A percentile compares a stretch with the other conserved stretches of the same genome.
These are phyloP conservation scores for Muscicapa comitata DNA, from an alignment of 2,797 vertebrate species.

Conservation along the genomic window DNA sequence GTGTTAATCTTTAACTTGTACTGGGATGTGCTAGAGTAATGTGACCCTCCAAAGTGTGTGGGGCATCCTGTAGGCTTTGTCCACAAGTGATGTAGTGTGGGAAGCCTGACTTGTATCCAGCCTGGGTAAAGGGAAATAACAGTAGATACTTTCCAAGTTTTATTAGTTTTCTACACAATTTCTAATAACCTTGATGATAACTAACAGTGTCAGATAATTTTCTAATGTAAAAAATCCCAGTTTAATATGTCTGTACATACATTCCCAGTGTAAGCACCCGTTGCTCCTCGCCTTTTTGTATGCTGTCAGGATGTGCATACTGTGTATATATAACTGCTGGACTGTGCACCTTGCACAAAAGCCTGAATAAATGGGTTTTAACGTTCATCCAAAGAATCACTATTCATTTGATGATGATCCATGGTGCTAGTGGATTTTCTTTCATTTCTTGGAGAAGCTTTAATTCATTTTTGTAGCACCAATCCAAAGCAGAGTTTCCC, in stretches of 20 bases:
- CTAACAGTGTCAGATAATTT: not conserved
- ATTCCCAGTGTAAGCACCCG: not conserved
- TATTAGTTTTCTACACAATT: conserved; percentile 59
- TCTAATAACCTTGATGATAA: not conserved
- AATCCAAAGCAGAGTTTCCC: not conserved
- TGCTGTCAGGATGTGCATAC: conserved; percentile 19
- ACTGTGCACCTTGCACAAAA: conserved; percentile 61
- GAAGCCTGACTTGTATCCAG: conserved; percentile 36
- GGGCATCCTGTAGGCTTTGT: conserved; percentile 24
- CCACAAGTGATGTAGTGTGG: not conserved
- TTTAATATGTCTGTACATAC: conserved; percentile 32
- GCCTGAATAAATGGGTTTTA: conserved; percentile 74
- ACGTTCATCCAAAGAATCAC: not conserved
- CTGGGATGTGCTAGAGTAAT: not conserved
- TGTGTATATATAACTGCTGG: conserved; percentile 22
- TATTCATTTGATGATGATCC: not conserved
- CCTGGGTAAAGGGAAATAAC: not conserved
- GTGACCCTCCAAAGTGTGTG: not conserved
- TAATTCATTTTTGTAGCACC: not conserved
- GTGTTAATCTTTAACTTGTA: conserved; percentile 11
- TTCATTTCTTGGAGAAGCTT: not conserved
- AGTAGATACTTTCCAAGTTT: conserved; percentile 40
- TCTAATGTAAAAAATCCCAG: conserved; percentile 10
- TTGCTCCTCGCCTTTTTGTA: conserved; percentile 41
- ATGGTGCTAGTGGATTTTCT: not conserved